Evolutionary conservation across 2,113 vertebrate species (phyloP).

Genomic region (Chroicocephalus ridibundus): DNA sequence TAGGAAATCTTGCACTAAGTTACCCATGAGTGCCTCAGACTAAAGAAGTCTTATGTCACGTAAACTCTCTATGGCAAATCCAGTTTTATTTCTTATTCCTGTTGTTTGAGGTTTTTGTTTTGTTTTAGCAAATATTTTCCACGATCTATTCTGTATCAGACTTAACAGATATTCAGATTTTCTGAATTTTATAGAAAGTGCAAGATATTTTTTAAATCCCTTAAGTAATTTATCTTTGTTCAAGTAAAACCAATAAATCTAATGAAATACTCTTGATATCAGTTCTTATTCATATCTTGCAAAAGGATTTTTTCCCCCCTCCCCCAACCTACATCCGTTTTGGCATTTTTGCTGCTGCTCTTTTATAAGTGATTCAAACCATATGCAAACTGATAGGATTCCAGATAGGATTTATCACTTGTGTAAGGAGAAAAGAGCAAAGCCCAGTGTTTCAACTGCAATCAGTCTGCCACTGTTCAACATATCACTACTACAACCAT

Average conservation of each 20-base stretch:
- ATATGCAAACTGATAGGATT: background rate
- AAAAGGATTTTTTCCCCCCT: fast-evolving
- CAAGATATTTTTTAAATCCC: background rate
- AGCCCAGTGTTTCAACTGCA: background rate
- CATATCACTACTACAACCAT: background rate
- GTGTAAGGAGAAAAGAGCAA: background rate
- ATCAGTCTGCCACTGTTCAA: background rate
- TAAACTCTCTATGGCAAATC: background rate
- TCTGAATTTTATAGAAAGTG: background rate
- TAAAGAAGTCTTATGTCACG: background rate
- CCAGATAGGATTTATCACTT: background rate
- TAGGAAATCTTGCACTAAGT: background rate
- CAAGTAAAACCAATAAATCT: too few species aligned
- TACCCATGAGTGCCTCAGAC: background rate
- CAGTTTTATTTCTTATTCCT: background rate
- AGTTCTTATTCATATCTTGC: background rate
- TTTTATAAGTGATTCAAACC: background rate
- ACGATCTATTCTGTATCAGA: background rate
- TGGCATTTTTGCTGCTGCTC: background rate
- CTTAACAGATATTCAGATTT: background rate
- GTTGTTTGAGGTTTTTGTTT: background rate
- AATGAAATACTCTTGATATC: background rate
- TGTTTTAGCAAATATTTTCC: background rate
- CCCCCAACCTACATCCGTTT: fast-evolving
- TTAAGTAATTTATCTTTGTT: background rate